Percentiles rank a stretch among this genome's conserved stretches.
These are phyloP conservation scores for Callosobruchus maculatus DNA, from an alignment of 2,888 invertebrate genomes.

Conservation along the genomic window DNA sequence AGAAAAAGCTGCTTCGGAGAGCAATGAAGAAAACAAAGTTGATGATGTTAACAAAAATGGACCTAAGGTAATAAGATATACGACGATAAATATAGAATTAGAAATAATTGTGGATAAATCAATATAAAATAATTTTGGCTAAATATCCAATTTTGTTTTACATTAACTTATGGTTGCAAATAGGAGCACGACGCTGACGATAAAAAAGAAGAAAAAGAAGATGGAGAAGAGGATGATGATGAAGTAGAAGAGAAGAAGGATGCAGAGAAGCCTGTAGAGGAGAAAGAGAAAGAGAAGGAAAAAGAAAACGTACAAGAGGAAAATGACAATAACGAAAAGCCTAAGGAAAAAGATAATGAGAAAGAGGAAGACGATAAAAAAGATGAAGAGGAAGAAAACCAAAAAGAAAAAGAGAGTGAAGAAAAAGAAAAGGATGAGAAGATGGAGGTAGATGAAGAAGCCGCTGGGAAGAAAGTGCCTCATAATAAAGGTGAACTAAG, in stretches of 20 bases:
- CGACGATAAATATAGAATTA: neutral
- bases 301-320: constrained; percentile 17
- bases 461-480: neutral
- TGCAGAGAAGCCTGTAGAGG: constrained; percentile 38
- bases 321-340: constrained; percentile 31
- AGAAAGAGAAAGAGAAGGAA: constrained; percentile 47
- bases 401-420: neutral
- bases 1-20: constrained; percentile 25
- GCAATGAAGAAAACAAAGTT: constrained; percentile 46
- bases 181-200: neutral
- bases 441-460: constrained; percentile 39
- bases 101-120: too few species aligned
- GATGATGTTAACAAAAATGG: constrained; percentile 8
- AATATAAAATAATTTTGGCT: too few species aligned
- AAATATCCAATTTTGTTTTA: neutral
- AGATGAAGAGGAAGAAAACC: constrained; percentile 5
- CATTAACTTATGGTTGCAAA: neutral
- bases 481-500: neutral
- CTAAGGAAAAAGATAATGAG: neutral
- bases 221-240: constrained; percentile 20
- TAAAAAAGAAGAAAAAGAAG: constrained; percentile 29
- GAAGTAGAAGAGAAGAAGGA: constrained; percentile 12
- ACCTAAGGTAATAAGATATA: neutral
- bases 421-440: constrained; percentile 3
- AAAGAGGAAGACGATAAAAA: constrained; percentile 38